These are phyloP conservation scores for Charina bottae DNA, from an alignment of 2,113 vertebrate species.

Conservation along the genomic window DNA sequence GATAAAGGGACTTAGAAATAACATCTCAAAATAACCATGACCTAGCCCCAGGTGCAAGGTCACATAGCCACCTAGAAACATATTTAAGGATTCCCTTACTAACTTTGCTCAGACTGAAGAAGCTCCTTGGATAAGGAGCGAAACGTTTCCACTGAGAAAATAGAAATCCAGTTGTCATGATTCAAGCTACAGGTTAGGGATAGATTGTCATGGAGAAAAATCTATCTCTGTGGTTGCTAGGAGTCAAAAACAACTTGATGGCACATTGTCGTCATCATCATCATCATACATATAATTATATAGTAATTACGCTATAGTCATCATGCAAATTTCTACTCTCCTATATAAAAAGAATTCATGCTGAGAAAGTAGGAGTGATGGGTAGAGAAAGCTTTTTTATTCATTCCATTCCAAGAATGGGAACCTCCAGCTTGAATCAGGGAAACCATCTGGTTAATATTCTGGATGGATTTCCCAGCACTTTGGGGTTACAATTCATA, in stretches of 20 bases:
- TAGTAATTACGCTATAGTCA: conserved; percentile 53
- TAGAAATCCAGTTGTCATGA: no score
- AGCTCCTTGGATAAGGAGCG: no score
- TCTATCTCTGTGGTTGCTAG: background rate
- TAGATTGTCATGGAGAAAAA: background rate
- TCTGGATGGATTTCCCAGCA: conserved; percentile 38
- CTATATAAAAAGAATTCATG: conserved; percentile 48
- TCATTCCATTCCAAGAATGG: conserved; percentile 42
- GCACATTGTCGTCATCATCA: background rate
- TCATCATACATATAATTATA: background rate
- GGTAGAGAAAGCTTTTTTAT: conserved; percentile 52
- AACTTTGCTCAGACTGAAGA: no score
- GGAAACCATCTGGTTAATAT: conserved; percentile 11
- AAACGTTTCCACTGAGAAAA: no score
- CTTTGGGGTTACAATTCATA: conserved; percentile 33
- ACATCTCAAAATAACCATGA: no score
- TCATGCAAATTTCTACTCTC: conserved; percentile 67
- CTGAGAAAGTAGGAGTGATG: conserved; percentile 59
- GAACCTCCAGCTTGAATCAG: conserved; percentile 30
- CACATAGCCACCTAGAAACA: no score
- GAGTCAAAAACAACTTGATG: background rate
- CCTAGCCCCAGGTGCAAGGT: no score
- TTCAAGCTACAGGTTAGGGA: no score
- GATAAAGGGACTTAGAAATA: no score
- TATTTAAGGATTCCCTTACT: no score